A percentile compares a stretch with the other conserved stretches of the same genome.
phyloP scores from a whole-genome alignment of 2,113 vertebrate genomes.

The Pimephales promelas region DNA sequence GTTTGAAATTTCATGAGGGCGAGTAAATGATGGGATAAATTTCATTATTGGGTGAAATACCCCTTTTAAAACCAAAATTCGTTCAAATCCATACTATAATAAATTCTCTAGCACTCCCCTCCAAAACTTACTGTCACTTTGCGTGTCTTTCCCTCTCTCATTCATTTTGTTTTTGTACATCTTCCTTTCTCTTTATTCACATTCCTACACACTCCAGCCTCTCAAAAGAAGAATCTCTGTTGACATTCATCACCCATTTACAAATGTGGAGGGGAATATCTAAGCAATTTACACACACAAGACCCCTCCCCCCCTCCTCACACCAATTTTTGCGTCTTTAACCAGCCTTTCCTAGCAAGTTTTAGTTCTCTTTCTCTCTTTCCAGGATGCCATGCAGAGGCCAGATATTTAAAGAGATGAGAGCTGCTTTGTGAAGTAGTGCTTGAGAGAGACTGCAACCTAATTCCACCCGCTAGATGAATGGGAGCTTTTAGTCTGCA shows the following conservation, averaged over 20 bases:
- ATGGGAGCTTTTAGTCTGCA: constrained; percentile 73
- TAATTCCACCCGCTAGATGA: constrained; percentile 76
- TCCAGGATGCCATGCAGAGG: constrained; percentile 73
- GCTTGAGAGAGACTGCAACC: constrained; percentile 75
- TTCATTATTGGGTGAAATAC: not conserved
- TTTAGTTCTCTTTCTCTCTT: constrained; percentile 53
- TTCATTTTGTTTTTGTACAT: constrained; percentile 16
- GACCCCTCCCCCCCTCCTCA: not conserved
- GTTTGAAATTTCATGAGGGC: not conserved
- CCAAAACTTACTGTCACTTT: not conserved
- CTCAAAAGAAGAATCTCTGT: constrained; percentile 20
- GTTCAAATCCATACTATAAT: not conserved
- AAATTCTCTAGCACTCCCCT: not conserved
- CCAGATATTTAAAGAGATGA: constrained; percentile 79
- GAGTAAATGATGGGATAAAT: too few species aligned
- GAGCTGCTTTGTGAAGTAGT: constrained; percentile 73
- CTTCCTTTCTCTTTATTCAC: constrained; percentile 5
- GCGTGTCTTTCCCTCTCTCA: not conserved
- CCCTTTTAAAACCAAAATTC: not conserved
- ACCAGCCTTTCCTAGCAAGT: constrained; percentile 33
- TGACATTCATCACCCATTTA: constrained; percentile 58
- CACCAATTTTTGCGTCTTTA: constrained; percentile 21
- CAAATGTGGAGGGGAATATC: constrained; percentile 54
- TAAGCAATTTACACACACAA: constrained; percentile 6
- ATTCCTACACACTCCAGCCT: constrained; percentile 35